Percentiles rank a stretch among this genome's conserved stretches.
Evolutionary conservation across 2,888 invertebrate genomes (phyloP).

Genomic region (Acrobasis consociella): DNA sequence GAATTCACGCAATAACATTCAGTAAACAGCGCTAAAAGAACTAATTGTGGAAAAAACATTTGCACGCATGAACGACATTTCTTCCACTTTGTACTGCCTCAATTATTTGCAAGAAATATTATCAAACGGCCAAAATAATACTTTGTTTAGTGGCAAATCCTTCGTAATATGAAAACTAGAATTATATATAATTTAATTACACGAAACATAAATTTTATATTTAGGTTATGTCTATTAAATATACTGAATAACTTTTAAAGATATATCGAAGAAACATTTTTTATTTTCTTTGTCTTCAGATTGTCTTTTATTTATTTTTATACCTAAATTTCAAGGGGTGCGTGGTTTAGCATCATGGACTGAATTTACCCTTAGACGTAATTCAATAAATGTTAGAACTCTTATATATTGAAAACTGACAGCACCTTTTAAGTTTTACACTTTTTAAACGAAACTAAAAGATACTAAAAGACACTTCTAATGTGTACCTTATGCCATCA

Average conservation of each 20-base stretch:
- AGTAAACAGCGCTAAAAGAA: neutral
- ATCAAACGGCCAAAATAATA: constrained; percentile 22
- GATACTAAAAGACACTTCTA: no score
- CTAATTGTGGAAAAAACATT: neutral
- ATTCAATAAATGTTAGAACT: no score
- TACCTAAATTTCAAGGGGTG: no score
- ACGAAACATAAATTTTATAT: neutral
- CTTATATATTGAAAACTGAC: neutral
- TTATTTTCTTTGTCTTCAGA: no score
- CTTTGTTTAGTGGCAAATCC: constrained; percentile 9
- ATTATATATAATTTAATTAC: neutral
- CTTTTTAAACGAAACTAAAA: no score
- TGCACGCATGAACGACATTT: constrained; percentile 25
- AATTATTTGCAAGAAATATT: constrained; percentile 52
- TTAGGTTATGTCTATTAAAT: no score
- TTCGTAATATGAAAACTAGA: constrained; percentile 7
- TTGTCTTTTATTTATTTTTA: no score
- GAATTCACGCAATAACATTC: neutral
- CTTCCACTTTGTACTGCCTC: constrained; percentile 60
- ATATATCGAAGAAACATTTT: no score
- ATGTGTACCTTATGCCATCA: no score
- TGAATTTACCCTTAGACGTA: no score
- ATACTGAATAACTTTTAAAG: no score
- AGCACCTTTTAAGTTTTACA: neutral
- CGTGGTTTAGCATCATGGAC: no score